Conservation (phyloP, 2,888 invertebrate genomes). For the Scaptodrosophila latifasciaeformis region DNA sequence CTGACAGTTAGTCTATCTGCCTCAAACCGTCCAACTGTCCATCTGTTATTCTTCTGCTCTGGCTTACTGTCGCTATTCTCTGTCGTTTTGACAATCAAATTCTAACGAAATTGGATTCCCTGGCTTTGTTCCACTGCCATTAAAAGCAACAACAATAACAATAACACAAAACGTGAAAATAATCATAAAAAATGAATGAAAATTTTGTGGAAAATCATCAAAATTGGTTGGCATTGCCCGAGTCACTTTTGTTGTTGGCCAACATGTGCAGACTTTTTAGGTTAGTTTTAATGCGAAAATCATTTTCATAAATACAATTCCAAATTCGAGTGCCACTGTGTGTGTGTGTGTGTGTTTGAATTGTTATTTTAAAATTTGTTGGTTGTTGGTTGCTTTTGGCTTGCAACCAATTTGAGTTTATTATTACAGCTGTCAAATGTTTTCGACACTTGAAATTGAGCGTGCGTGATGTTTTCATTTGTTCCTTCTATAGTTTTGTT, state of each 20-base stretch:
- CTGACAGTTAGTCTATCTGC: slow-evolving; percentile 14
- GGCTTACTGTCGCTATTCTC: slow-evolving; percentile 46
- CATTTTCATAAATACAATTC: slow-evolving; percentile 36
- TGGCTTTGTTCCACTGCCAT: slow-evolving; percentile 41
- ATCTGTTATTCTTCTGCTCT: slow-evolving; percentile 1
- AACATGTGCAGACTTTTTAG: slow-evolving; percentile 37
- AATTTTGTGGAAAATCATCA: slow-evolving; percentile 19
- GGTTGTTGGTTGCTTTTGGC: not conserved
- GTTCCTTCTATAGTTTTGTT: no score
- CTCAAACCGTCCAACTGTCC: slow-evolving; percentile 4
- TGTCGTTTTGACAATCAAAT: slow-evolving; percentile 63
- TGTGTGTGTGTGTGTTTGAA: not conserved
- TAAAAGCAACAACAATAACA: slow-evolving; percentile 26
- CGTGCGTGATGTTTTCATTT: slow-evolving; percentile 56
- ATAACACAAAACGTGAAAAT: not conserved
- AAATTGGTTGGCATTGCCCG: slow-evolving; percentile 50
- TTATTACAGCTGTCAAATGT: slow-evolving; percentile 63
- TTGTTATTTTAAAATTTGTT: not conserved
- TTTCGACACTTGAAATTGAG: slow-evolving; percentile 62
- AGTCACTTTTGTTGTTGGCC: slow-evolving; percentile 25
- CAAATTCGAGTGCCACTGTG: not conserved
- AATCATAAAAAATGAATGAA: slow-evolving; percentile 17
- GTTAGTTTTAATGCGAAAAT: slow-evolving; percentile 52
- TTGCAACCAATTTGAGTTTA: slow-evolving; percentile 39
- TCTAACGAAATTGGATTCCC: slow-evolving; percentile 61